phyloP scores from a whole-genome alignment of 2,113 vertebrate genomes.

The Etheostoma cragini region DNA sequence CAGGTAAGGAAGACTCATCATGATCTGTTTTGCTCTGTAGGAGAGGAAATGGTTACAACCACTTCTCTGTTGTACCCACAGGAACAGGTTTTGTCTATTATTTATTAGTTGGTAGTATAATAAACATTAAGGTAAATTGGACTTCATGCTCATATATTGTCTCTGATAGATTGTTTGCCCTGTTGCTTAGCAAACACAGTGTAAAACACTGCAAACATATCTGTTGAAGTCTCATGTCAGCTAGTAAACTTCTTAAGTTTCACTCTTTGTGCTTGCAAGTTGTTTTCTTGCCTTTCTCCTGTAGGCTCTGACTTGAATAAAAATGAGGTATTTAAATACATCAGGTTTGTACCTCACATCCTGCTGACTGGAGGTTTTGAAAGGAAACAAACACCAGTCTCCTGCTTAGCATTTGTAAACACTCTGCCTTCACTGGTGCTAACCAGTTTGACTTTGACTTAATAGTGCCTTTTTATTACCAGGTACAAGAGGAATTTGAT shows the following conservation, averaged over 20 bases:
- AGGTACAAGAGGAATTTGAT: constrained; percentile 94
- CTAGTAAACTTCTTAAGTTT: constrained; percentile 54
- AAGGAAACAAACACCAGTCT: constrained; percentile 53
- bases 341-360: constrained; percentile 65
- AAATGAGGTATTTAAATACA: constrained; percentile 70
- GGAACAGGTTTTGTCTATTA: not conserved
- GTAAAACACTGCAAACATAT: not conserved
- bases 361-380: constrained; percentile 52
- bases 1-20: constrained; percentile 32
- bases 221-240: constrained; percentile 23
- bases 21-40: not conserved
- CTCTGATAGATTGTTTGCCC: not conserved
- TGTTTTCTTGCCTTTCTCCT: constrained; percentile 65
- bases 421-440: constrained; percentile 47
- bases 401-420: constrained; percentile 64
- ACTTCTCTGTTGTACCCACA: not conserved
- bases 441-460: constrained; percentile 31
- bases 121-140: not conserved
- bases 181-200: not conserved
- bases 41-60: constrained; percentile 5
- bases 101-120: not conserved
- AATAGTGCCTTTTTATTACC: constrained; percentile 35
- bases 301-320: constrained; percentile 74
- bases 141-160: not conserved
- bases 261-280: constrained; percentile 51